Evolutionary conservation across 2,113 vertebrate species (phyloP), one percentile per base, ranked within the genome.

Genomic region (Macquaria ambigua): DNA sequence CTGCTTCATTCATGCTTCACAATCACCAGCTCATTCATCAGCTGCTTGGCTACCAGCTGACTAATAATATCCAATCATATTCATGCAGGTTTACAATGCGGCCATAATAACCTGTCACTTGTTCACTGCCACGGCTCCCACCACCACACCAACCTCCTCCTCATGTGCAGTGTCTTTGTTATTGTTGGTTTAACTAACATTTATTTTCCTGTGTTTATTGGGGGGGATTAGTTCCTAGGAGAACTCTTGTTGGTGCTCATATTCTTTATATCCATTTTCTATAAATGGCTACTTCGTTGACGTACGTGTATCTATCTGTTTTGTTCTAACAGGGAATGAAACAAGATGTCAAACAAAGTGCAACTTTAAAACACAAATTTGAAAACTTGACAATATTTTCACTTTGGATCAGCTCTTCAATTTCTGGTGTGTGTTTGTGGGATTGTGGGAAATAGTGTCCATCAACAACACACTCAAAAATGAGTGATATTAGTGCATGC

Each of bases 1-100:
- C 70, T 66, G 55, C 14, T 56, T 56, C 71, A 50, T 76, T 85
- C 79, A 78, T 64, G 34, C 56, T 53, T 8, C 15, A 46, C 10
- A 52, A 46, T 39, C 18, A 43, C 53, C 4, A 10, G 8, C 16
- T 79, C 28, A 43, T 79, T 62, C 71, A 50, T 77, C 7, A 56
- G 20, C 62, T 83, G 53, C 39, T 21, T 43, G n/a, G 48, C 58
- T 71, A 63, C 66, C 8, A 52, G 61, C 39, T 58, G 39, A 52
- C 39, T 15, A 50, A n/a, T 28, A 11, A 59, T 52, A 39, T 78
- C 6, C 18, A 34, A 8, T 52, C 63, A 64, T 15, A 77, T 74
- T 25, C 20, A 34, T 77, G 23, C 52, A 48, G 28, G 15, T 50
- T 39, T 10, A 41, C 20, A 21, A 14, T 1, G 0, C 23, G 10